These are phyloP conservation scores for Nasonia oneida DNA, from an alignment of 2,888 invertebrate genomes.

Conservation along the genomic window DNA sequence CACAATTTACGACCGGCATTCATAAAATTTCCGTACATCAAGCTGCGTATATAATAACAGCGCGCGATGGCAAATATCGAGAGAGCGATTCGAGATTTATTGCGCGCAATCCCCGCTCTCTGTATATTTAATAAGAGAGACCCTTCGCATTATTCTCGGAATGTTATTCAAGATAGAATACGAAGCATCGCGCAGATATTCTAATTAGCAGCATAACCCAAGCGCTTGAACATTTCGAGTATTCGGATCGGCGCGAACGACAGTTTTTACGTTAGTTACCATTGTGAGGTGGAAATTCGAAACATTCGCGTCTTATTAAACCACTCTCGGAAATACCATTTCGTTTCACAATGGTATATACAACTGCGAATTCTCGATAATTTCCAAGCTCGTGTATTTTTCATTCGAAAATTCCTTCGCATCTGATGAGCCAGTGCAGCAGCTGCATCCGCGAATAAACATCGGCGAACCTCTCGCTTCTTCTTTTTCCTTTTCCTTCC, in stretches of 20 bases:
- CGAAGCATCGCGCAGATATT: not conserved
- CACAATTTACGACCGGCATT: not conserved
- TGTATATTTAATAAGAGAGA: not conserved
- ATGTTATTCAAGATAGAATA: not conserved
- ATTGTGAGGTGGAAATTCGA: not conserved
- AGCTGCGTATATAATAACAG: not conserved
- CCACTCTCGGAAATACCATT: no score
- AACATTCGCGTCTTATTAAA: not conserved
- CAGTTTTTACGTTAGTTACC: not conserved
- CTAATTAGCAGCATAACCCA: conserved; percentile 11
- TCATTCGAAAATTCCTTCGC: not conserved
- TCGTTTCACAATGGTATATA: not conserved
- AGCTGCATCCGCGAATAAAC: conserved; percentile 45
- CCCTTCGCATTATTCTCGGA: not conserved
- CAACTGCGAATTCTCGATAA: not conserved
- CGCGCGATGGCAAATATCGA: not conserved
- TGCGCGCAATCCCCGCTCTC: not conserved
- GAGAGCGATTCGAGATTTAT: not conserved
- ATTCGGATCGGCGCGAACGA: conserved; percentile 14
- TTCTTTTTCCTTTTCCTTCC: not conserved
- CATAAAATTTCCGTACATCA: not conserved
- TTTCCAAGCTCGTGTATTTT: not conserved
- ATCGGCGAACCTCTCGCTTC: not conserved
- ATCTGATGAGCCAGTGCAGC: conserved; percentile 26
- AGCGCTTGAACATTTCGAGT: conserved; percentile 10